These are phyloP conservation scores for Megalurothrips usitatus DNA, from an alignment of 2,888 invertebrate species.

Conservation along the genomic window DNA sequence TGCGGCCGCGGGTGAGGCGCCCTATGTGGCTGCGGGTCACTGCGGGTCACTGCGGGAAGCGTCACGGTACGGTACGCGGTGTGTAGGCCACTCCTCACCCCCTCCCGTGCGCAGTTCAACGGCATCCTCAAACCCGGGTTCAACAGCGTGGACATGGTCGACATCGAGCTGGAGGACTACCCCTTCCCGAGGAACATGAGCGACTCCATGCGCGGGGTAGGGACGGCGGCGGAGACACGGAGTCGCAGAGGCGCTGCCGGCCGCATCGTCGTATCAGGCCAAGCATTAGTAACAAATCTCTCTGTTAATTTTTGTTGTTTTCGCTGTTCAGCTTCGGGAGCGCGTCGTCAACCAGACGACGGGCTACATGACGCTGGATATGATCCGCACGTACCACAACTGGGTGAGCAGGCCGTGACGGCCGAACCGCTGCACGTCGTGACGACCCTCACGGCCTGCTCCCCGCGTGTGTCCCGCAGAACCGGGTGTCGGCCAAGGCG, in stretches of 20 bases:
- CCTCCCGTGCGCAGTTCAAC: neutral
- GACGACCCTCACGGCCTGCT: neutral
- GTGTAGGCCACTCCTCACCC: neutral
- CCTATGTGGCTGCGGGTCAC: too few relatives aligned
- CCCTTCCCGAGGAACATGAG: neutral
- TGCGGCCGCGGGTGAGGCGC: neutral
- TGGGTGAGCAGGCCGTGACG: neutral
- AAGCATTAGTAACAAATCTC: neutral
- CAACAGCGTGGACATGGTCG: slow-evolving; percentile 6
- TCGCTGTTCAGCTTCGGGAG: neutral
- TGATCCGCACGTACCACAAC: neutral
- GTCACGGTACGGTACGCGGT: too few relatives aligned
- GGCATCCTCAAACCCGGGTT: slow-evolving; percentile 3
- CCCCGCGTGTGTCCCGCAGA: neutral
- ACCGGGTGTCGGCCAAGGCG: neutral
- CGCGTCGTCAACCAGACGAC: neutral
- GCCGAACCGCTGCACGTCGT: too few relatives aligned
- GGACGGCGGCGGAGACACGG: too few relatives aligned
- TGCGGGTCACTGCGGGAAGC: too few relatives aligned
- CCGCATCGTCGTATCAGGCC: too few relatives aligned
- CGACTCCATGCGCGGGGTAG: neutral
- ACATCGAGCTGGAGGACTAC: neutral
- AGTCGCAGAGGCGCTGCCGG: too few relatives aligned
- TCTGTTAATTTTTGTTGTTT: too few relatives aligned
- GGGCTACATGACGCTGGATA: neutral